Evolutionary conservation across 1,140 invertebrate genomes (phyloP).

Genomic region (Periplaneta americana): DNA sequence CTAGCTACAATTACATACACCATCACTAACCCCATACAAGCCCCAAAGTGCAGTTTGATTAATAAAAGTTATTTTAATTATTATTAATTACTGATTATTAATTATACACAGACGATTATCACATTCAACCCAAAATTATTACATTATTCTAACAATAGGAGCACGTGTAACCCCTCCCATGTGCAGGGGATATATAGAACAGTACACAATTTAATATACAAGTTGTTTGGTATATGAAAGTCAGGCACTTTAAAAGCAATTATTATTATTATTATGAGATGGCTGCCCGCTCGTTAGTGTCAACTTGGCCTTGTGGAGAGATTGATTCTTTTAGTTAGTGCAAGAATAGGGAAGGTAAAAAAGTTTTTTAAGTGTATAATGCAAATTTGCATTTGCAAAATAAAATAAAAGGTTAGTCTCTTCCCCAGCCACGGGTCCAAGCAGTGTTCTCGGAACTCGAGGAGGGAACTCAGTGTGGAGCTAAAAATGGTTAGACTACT

Average conservation of each 20-base stretch:
- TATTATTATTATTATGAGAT: constrained; percentile 22
- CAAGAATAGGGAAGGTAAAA: constrained; percentile 29
- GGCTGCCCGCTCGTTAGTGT: constrained; percentile 36
- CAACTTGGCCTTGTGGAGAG: constrained; percentile 44
- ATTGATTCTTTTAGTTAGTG: constrained; percentile 41
- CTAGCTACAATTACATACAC: constrained; percentile 1
- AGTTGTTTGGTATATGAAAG: constrained; percentile 22
- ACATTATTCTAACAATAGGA: constrained; percentile 37
- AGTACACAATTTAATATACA: constrained; percentile 13
- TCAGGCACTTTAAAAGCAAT: constrained; percentile 15
- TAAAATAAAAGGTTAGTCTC: neutral
- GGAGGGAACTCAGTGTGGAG: neutral
- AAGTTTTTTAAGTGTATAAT: neutral
- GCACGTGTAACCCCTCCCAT: constrained; percentile 33
- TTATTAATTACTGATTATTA: constrained; percentile 12
- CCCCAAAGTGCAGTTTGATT: constrained; percentile 21
- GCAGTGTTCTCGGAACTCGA: neutral
- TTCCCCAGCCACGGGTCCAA: neutral
- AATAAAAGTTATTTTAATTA: constrained; percentile 18
- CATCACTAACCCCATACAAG: constrained; percentile 8
- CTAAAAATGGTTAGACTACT: neutral
- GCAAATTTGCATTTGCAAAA: neutral
- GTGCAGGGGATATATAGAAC: constrained; percentile 32
- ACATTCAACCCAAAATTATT: constrained; percentile 40
- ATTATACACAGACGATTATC: constrained; percentile 34